Base-by-base conservation (phyloP, 2,797 vertebrate genomes). In the Antrozous pallidus region DNA sequence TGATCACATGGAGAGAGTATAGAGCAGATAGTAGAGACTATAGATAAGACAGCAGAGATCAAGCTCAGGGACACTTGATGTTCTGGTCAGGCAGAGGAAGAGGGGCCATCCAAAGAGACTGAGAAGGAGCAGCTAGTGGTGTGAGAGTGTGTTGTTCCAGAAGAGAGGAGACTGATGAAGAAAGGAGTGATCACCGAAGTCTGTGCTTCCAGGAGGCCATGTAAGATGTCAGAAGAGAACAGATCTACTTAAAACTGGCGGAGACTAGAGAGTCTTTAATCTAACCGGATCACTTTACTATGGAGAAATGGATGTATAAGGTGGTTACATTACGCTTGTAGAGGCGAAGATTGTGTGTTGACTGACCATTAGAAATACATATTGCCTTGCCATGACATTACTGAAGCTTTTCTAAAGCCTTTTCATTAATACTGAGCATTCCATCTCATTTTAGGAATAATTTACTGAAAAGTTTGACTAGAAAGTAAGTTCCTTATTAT, bases 401-500 rank as follows among this genome's bases (percentile, higher is more conserved):
- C 6, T 81, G 56, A 94, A 61, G 24, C 67, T 86, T 86, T 90
- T 73, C 49, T 58, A 7, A 91, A 69, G 56, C 17, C 36, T 87
- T 83, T 54, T 84, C 11, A 54, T 79, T 81, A 67, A 81, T 80
- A 49, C 18, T 40, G 58, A 95, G 8, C n/a, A 79, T 86, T 69
- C 28, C 9, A 31, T 88, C 51, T 91, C 67, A 81, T 61, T 91
- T 91, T 79, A 79, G 31, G 31, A 86, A 75, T 88, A 87, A 45
- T 38, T 9, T 61, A 71, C 67, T 75, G n/a, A 71, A 91, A 84
- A 93, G 6, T 75, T 91, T 85, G n/a, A 47, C 31, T 78, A 45
- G 85, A 85, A 73, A 58, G 33, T 69, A 74, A 79, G 45, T 83
- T 33, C 33, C 89, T 94, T 80, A 89, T 73, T 84, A 61, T 86